These are phyloP conservation scores for Limulus polyphemus DNA, from an alignment of 2,888 invertebrate species.

Conservation along the genomic window DNA sequence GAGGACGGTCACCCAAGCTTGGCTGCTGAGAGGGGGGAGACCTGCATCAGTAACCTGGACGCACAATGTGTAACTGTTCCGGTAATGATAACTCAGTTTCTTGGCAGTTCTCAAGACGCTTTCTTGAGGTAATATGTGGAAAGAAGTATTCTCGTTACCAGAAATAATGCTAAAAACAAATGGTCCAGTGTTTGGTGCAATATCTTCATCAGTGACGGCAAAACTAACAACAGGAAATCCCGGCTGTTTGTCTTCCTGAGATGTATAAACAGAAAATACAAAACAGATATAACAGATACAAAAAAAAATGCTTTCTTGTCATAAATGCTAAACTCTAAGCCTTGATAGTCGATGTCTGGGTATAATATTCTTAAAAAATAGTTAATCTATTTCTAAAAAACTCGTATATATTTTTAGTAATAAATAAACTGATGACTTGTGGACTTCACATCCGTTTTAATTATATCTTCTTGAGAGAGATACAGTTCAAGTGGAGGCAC, in stretches of 20 bases:
- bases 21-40: slow-evolving; percentile 71
- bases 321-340: too few species aligned
- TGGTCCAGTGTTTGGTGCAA: slow-evolving; percentile 69
- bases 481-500: too few species aligned
- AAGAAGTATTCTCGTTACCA: slow-evolving; percentile 74
- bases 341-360: too few species aligned
- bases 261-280: slow-evolving; percentile 41
- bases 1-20: slow-evolving; percentile 60
- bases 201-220: slow-evolving; percentile 62
- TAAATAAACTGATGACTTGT: too few species aligned
- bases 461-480: too few species aligned
- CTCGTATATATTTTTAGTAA: too few species aligned
- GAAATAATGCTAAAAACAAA: slow-evolving; percentile 80
- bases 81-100: slow-evolving; percentile 68
- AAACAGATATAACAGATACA: not conserved
- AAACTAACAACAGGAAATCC: slow-evolving; percentile 70
- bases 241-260: slow-evolving; percentile 71
- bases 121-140: slow-evolving; percentile 64
- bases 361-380: not conserved
- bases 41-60: slow-evolving; percentile 89
- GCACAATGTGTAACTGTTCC: slow-evolving; percentile 59
- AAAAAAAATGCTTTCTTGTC: not conserved
- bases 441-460: too few species aligned
- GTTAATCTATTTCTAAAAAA: too few species aligned
- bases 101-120: slow-evolving; percentile 70